Evolutionary conservation across 1,140 invertebrate species (phyloP), one percentile per base, ranked within the genome.

Genomic region (Hylaeus anthracinus): DNA sequence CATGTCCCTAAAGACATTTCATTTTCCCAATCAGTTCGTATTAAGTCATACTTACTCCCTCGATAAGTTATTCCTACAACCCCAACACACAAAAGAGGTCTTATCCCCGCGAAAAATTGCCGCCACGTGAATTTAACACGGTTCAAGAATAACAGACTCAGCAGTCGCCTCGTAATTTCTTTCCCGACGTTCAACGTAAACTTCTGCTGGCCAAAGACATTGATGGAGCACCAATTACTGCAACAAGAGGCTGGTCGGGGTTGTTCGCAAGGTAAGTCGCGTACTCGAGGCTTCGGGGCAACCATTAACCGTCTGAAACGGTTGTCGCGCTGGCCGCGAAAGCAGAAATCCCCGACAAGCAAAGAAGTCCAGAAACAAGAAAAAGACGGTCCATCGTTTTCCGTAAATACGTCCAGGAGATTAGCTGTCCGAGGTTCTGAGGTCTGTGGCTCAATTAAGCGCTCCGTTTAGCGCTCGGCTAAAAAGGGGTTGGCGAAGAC

Each of bases 401-500:
- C 76, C 66, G 85, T 82, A 84, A 77, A 88, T 79, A 83, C 79
- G 83, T 72, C 78, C 77, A 85, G 86, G 89, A 91, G 90, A 93
- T 93, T 92, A 90, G 91, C 92, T 92, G 91, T 92, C 91, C 89
- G 89, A 88, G 89, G 88, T 90, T 90, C 91, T 89, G 89, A 92
- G 90, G 89, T 92, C 92, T 93, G 91, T 86, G 90, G 92, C 89
- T 93, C 92, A 92, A 93, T 93, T 93, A 93, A 92, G 89, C 92
- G 89, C 91, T 92, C 88, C 88, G 88, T 91, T 92, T 90, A 88
- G 88, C 86, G 90, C 85, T 89, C 84, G 85, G 51, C 88, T 88
- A 91, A 91, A 92, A 92, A 92, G 91, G 91, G 91, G 90, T 91
- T 67, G 65, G 8, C 45, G 45, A n/a, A 86, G 81, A 90, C 86